Evolutionary conservation across 37 sponge, comb jelly and placozoan genomes (phyloP).

Genomic region (Geodia barretti): DNA sequence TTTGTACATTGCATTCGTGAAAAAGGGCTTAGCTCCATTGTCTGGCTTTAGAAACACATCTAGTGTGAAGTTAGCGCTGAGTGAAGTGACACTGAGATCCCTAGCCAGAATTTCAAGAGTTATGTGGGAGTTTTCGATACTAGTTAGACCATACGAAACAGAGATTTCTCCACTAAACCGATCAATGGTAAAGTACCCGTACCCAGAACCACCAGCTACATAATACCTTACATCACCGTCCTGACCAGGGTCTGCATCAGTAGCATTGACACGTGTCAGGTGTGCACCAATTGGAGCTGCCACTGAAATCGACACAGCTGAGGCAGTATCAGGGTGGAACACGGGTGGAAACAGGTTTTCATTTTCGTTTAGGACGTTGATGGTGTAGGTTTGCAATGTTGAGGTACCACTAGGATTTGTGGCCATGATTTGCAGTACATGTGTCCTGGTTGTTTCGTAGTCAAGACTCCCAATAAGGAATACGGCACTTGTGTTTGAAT

Average conservation of each 20-base stretch:
- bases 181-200: slow-evolving; percentile 53
- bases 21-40: slow-evolving; percentile 29
- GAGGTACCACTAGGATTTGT: not conserved
- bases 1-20: slow-evolving; percentile 15
- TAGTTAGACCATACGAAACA: slow-evolving; percentile 4
- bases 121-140: not conserved
- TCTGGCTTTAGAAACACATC: slow-evolving; percentile 18
- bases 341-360: slow-evolving; percentile 58
- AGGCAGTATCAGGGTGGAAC: slow-evolving; percentile 17
- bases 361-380: slow-evolving; percentile 38
- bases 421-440: slow-evolving; percentile 11
- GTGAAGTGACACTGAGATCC: slow-evolving; percentile 16
- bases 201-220: slow-evolving; percentile 60
- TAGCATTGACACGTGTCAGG: slow-evolving; percentile 34
- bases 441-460: slow-evolving; percentile 11
- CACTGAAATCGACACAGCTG: slow-evolving; percentile 4
- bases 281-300: slow-evolving; percentile 15
- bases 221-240: slow-evolving; percentile 34
- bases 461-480: slow-evolving; percentile 35
- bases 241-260: slow-evolving; percentile 28
- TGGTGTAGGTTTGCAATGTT: not conserved
- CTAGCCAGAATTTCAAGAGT: slow-evolving; percentile 24
- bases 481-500: slow-evolving; percentile 39
- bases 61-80: slow-evolving; percentile 16
- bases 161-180: slow-evolving; percentile 26